Evolutionary conservation across 2,888 invertebrate genomes (phyloP).

Genomic region (Didymodactylos carnosus): DNA sequence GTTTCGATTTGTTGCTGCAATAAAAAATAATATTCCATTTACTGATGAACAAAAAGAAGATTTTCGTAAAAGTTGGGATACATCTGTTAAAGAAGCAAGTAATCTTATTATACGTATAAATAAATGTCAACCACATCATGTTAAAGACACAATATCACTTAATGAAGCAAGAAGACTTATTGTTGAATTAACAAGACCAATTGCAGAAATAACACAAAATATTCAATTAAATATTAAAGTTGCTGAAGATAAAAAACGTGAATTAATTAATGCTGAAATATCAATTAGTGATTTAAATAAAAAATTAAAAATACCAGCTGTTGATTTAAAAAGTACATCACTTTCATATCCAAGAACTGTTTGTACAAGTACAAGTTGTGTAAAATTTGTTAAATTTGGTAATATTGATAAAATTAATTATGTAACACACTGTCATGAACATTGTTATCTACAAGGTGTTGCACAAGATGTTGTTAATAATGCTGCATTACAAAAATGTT

Average conservation of each 20-base stretch:
- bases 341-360: not conserved
- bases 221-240: not conserved
- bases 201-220: not conserved
- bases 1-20: not conserved
- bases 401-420: not conserved
- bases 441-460: not conserved
- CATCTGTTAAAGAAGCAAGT: not conserved
- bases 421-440: not conserved
- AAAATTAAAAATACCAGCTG: not conserved
- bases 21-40: not conserved
- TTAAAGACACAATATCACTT: not conserved
- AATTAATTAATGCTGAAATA: not conserved
- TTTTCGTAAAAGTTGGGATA: not conserved
- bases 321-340: not conserved
- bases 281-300: not conserved
- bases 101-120: not conserved
- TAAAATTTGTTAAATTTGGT: not conserved
- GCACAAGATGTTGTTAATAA: not conserved
- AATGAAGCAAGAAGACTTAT: not conserved
- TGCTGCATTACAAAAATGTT: not conserved
- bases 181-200: not conserved
- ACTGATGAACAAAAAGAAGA: not conserved
- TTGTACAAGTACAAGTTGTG: not conserved
- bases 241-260: not conserved
- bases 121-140: not conserved